Evolutionary conservation across 2,888 invertebrate species (phyloP).

Genomic region (Drosophila subsilvestris): DNA sequence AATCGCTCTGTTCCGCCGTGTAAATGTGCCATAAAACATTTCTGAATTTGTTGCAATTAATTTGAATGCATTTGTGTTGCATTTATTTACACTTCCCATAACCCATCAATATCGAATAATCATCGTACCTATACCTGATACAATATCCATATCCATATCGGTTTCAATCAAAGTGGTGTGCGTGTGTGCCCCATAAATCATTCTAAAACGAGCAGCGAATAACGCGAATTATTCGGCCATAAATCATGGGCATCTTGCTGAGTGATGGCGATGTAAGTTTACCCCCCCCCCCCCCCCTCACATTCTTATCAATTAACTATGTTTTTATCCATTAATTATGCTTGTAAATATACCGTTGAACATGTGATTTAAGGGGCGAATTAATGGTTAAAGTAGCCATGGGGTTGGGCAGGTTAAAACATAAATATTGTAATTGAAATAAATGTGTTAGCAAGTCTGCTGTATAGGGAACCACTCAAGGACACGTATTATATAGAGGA

Average conservation of each 20-base stretch:
- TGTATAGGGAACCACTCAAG: no score
- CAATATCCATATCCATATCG: slow-evolving; percentile 16
- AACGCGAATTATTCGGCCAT: slow-evolving; percentile 35
- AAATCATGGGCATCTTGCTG: slow-evolving; percentile 80
- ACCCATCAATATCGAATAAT: slow-evolving; percentile 17
- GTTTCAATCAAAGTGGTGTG: slow-evolving; percentile 27
- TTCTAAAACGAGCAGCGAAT: slow-evolving; percentile 41
- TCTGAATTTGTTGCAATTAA: slow-evolving; percentile 47
- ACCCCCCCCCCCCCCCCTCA: no score
- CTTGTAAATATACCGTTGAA: slow-evolving; percentile 19
- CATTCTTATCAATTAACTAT: slow-evolving; percentile 14
- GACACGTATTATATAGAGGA: background rate
- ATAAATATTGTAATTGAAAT: no score
- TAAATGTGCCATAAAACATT: slow-evolving; percentile 51
- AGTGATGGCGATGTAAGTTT: slow-evolving; percentile 82
- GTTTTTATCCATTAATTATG: slow-evolving; percentile 16
- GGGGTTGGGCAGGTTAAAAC: background rate
- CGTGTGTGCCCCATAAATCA: slow-evolving; percentile 42
- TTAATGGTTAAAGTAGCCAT: background rate
- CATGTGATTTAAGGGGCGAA: background rate
- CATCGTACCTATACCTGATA: slow-evolving; percentile 2
- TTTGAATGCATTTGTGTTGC: slow-evolving; percentile 42
- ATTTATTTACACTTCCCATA: slow-evolving; percentile 37
- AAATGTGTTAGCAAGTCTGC: no score
- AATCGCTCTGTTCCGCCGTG: slow-evolving; percentile 14